Evolutionary conservation across 2,113 vertebrate species (phyloP).

Genomic region (Colius striatus): DNA sequence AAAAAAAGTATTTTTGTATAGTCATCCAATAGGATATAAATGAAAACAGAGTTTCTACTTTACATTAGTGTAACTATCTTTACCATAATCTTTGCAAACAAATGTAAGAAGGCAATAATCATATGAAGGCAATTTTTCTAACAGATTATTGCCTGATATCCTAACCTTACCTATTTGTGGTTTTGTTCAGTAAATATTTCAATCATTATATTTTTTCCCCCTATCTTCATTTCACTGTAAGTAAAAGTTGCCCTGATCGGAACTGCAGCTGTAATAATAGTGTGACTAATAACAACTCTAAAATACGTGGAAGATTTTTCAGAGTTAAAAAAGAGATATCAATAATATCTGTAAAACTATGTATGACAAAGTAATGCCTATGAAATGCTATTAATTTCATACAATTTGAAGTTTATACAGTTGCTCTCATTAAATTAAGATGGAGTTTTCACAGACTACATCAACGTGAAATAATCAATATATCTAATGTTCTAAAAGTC

Average conservation of each 20-base stretch:
- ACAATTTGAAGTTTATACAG: neutral
- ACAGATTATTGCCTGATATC: fast-evolving
- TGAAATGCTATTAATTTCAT: neutral
- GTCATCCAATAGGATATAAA: neutral
- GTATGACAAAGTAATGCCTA: neutral
- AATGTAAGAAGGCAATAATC: neutral
- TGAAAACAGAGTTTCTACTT: neutral
- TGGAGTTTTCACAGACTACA: neutral
- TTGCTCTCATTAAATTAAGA: neutral
- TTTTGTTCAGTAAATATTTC: neutral
- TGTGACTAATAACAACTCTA: neutral
- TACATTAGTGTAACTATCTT: neutral
- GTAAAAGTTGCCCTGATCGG: neutral
- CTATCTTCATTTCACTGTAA: neutral
- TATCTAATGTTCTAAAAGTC: fast-evolving
- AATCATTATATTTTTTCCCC: neutral
- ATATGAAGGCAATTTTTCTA: neutral
- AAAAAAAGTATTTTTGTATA: neutral
- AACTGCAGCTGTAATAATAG: neutral
- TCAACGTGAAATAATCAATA: neutral
- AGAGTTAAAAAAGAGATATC: neutral
- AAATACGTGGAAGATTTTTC: neutral
- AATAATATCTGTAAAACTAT: neutral
- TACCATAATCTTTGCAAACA: neutral
- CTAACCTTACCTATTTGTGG: neutral